These are phyloP conservation scores for Adelosebastes latens DNA, from an alignment of 2,797 vertebrate genomes.

Conservation along the genomic window DNA sequence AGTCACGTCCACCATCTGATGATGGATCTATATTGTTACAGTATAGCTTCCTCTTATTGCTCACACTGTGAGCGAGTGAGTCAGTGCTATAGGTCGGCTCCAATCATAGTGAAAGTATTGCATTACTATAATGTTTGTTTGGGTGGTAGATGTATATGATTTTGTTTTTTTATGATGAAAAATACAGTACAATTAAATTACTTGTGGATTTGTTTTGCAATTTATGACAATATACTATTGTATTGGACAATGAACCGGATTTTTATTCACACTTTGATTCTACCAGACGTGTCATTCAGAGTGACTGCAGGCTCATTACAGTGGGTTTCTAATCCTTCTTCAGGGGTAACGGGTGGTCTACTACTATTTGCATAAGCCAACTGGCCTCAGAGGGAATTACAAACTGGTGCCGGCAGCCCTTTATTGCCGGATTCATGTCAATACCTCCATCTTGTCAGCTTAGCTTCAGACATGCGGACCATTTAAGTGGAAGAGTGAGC, in stretches of 20 bases:
- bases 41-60: constrained; percentile 4
- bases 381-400: constrained; percentile 64
- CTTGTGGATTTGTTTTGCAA: background rate
- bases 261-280: background rate
- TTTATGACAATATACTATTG: background rate
- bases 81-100: background rate
- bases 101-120: background rate
- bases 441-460: constrained; percentile 72
- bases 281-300: constrained; percentile 11
- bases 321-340: constrained; percentile 44
- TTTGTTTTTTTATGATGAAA: background rate
- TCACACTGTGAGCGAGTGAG: background rate
- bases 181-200: background rate
- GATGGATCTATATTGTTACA: constrained; percentile 56
- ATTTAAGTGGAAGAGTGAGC: constrained; percentile 65
- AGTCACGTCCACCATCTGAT: constrained; percentile 42
- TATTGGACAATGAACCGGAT: background rate
- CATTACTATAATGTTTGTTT: background rate
- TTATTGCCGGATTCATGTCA: constrained; percentile 64
- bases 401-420: constrained; percentile 53
- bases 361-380: constrained; percentile 69
- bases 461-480: constrained; percentile 65
- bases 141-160: background rate
- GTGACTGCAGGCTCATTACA: constrained; percentile 43
- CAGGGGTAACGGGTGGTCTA: constrained; percentile 59